Percentiles rank a stretch among this genome's conserved stretches.
phyloP scores from a whole-genome alignment of 2,888 invertebrate species.

The Synergus umbraculus region DNA sequence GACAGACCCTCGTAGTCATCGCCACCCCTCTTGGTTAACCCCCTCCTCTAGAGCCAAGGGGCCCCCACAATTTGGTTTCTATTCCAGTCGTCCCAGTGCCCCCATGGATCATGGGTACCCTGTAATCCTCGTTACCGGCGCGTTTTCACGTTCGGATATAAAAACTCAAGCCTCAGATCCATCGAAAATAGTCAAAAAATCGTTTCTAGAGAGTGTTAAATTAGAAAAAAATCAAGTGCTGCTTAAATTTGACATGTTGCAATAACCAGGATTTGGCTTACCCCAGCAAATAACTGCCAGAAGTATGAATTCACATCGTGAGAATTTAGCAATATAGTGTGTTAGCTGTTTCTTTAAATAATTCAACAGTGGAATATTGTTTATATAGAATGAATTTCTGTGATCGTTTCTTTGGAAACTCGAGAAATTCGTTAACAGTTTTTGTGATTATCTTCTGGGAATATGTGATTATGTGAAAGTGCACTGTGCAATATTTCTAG shows the following conservation, averaged over 20 bases:
- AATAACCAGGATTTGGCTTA: slow-evolving; percentile 9
- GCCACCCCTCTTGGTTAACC: slow-evolving; percentile 61
- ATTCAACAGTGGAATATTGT: too few relatives aligned
- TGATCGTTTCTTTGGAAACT: too few relatives aligned
- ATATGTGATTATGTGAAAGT: slow-evolving; percentile 5
- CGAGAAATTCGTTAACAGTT: background rate
- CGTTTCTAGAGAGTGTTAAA: background rate
- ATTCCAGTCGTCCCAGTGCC: slow-evolving; percentile 67
- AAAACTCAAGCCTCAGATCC: background rate
- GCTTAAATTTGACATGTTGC: background rate
- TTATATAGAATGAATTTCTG: too few relatives aligned
- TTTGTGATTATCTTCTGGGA: background rate
- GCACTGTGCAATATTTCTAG: background rate
- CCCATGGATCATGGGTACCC: slow-evolving; percentile 48
- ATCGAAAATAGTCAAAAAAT: background rate
- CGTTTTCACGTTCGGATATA: background rate
- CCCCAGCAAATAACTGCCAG: slow-evolving; percentile 9
- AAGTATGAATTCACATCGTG: slow-evolving; percentile 35
- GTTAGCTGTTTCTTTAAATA: too few relatives aligned
- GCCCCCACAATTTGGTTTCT: slow-evolving; percentile 71
- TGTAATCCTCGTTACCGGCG: slow-evolving; percentile 45
- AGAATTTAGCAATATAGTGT: slow-evolving; percentile 10
- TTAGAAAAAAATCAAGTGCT: too few relatives aligned
- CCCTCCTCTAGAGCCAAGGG: slow-evolving; percentile 60
- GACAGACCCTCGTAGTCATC: slow-evolving; percentile 63